phyloP scores from a whole-genome alignment of 2,888 invertebrate genomes.

The Endotricha flammealis region DNA sequence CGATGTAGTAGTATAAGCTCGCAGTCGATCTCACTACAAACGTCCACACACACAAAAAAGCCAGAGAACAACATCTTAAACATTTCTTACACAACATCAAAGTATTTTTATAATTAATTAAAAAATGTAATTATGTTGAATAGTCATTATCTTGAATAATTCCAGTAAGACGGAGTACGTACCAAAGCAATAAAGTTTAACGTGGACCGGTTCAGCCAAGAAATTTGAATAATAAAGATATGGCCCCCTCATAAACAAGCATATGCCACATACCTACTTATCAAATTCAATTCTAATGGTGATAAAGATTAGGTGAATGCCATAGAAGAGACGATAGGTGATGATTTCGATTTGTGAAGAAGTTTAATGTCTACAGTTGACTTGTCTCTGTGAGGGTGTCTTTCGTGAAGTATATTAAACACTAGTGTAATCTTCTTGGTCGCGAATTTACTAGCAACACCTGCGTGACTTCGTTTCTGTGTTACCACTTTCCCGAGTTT shows the following conservation, averaged over 20 bases:
- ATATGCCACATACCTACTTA: constrained; percentile 72
- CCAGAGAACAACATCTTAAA: background rate
- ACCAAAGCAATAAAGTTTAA: constrained; percentile 55
- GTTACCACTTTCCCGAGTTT: too few species aligned
- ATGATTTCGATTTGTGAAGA: too few species aligned
- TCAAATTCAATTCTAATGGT: constrained; percentile 62
- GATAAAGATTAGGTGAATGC: constrained; percentile 33
- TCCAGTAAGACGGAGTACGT: constrained; percentile 32
- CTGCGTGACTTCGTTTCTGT: too few species aligned
- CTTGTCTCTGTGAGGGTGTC: too few species aligned
- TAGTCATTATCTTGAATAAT: constrained; percentile 27
- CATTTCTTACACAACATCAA: background rate
- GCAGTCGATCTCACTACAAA: too few species aligned
- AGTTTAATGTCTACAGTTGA: too few species aligned
- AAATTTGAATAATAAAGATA: constrained; percentile 70
- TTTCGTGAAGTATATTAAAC: too few species aligned
- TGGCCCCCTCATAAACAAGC: constrained; percentile 60
- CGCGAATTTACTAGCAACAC: too few species aligned
- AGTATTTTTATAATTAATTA: constrained; percentile 18
- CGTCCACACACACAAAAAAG: background rate
- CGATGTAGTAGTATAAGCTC: too few species aligned
- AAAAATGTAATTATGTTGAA: constrained; percentile 29
- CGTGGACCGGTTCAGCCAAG: constrained; percentile 48
- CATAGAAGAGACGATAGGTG: background rate
- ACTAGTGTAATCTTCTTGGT: too few species aligned